phyloP scores from a whole-genome alignment of 2,888 invertebrate genomes.

The Branchellion lobata region DNA sequence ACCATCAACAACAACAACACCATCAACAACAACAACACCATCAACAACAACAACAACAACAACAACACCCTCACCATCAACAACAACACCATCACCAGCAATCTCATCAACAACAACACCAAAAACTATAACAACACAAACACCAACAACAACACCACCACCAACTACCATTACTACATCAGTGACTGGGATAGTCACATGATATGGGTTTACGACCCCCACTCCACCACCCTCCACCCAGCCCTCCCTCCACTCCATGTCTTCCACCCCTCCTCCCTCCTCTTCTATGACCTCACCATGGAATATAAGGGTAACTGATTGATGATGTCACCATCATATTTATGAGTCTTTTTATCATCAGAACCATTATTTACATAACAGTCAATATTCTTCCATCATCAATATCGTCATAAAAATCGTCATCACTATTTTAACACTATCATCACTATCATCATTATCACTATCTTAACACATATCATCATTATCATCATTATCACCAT shows the following conservation, averaged over 20 bases:
- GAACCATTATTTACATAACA: too few species aligned
- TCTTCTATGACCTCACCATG: neutral
- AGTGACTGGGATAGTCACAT: constrained; percentile 12
- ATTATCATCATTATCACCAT: too few species aligned
- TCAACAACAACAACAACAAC: neutral
- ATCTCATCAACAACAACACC: too few species aligned
- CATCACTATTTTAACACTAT: too few species aligned
- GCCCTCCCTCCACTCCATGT: neutral
- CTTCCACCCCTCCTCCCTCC: neutral
- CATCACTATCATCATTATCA: too few species aligned
- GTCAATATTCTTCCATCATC: too few species aligned
- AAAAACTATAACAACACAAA: neutral
- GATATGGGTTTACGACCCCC: neutral
- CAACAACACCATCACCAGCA: too few species aligned
- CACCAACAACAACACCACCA: neutral
- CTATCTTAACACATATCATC: too few species aligned
- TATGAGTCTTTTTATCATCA: too few species aligned
- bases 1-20: neutral
- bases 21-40: neutral
- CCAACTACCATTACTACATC: neutral
- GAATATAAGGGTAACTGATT: neutral
- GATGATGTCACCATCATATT: too few species aligned
- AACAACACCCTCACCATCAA: too few species aligned
- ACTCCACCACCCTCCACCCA: neutral
- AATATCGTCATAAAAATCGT: too few species aligned